Evolutionary conservation across 2,888 invertebrate genomes (phyloP).

Genomic region (Leptopilina myrica): DNA sequence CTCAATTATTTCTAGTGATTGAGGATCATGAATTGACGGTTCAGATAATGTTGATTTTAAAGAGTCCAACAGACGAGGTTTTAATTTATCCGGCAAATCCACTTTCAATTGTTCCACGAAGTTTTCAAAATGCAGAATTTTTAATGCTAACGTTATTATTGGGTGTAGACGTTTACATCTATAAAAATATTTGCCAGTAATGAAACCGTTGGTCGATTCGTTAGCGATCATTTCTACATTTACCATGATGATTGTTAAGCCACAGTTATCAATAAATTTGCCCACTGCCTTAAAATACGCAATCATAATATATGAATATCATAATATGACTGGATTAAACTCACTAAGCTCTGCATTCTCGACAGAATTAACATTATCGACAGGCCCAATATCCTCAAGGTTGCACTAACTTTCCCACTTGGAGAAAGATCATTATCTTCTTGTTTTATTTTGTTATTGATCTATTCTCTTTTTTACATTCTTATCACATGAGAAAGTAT

Average conservation of each 20-base stretch:
- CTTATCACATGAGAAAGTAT: no score
- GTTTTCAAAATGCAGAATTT: slow-evolving; percentile 58
- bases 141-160: slow-evolving; percentile 41
- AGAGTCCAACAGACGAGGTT: neutral
- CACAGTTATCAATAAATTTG: slow-evolving; percentile 62
- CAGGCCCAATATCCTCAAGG: no score
- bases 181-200: slow-evolving; percentile 58
- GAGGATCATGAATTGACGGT: neutral
- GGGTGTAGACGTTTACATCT: slow-evolving; percentile 50
- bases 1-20: neutral
- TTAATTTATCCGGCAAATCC: neutral
- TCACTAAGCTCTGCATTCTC: no score
- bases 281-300: slow-evolving; percentile 65
- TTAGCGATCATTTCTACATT: slow-evolving; percentile 55
- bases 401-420: no score
- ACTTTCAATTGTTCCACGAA: neutral
- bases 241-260: slow-evolving; percentile 53
- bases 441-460: no score
- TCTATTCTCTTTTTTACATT: no score
- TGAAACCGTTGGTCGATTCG: slow-evolving; percentile 56
- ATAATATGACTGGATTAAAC: no score
- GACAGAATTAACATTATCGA: no score
- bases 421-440: no score
- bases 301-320: slow-evolving; percentile 61
- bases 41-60: neutral